These are phyloP conservation scores for Drosophila sproati DNA, from an alignment of 1,140 invertebrate genomes.

Conservation along the genomic window DNA sequence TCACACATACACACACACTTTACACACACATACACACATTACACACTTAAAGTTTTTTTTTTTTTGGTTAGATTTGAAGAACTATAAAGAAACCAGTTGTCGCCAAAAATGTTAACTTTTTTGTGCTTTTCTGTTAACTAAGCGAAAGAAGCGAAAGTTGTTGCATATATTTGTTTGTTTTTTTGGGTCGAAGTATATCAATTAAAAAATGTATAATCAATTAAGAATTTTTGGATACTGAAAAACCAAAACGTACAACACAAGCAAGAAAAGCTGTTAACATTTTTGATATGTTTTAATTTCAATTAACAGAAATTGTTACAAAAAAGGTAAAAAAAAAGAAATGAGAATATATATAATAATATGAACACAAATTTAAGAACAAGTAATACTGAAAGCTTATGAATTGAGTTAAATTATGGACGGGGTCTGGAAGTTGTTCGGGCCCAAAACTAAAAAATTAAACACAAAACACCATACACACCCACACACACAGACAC, in stretches of 20 bases:
- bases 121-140: conserved; percentile 42
- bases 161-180: conserved; percentile 41
- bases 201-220: conserved; percentile 38
- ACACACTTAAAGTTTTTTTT: conserved; percentile 34
- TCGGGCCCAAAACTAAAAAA: not conserved
- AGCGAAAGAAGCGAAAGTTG: conserved; percentile 16
- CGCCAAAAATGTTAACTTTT: conserved; percentile 39
- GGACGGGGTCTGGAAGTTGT: conserved; percentile 18
- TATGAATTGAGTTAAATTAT: conserved; percentile 43
- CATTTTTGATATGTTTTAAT: conserved; percentile 47
- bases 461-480: conserved; percentile 1
- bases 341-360: too few species aligned
- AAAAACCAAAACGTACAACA: conserved; percentile 76
- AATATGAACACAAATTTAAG: conserved; percentile 8
- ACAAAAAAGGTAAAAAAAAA: conserved; percentile 37
- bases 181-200: conserved; percentile 42
- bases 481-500: conserved; percentile 5
- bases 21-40: not conserved
- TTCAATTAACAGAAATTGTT: conserved; percentile 68
- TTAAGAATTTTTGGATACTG: conserved; percentile 47
- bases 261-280: conserved; percentile 54
- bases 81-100: conserved; percentile 35
- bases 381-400: conserved; percentile 12
- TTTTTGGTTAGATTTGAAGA: conserved; percentile 35
- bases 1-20: not conserved